Evolutionary conservation across 2,888 invertebrate species (phyloP), one percentile per base, ranked within the genome.

Genomic region (Calliopum simillimum): DNA sequence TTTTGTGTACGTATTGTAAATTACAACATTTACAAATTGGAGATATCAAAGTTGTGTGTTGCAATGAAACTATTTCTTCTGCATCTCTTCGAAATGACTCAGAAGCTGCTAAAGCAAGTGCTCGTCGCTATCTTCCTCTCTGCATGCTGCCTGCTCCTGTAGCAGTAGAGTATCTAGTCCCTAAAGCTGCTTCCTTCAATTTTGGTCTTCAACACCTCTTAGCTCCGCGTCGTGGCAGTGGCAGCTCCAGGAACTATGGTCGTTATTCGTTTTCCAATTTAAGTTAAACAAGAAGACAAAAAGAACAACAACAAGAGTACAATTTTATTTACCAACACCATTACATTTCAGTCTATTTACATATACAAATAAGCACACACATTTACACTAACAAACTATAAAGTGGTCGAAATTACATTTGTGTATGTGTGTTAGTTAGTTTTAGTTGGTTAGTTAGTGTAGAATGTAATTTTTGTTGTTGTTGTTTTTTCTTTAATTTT

Each of bases 371-470:
- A 61, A n/a, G 25, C 47, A 64, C 16, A 47, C 13, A 47, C 58
- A 63, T 33, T 55, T 6, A 25, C 47, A 19, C 67, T 41, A 44
- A 21, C 53, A 65, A 44, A 71, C 43, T 61, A 66, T 69, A 69
- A 71, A 73, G 62, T 66, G 70, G 68, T 58, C 65, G 69, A 73
- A 73, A 68, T 72, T 70, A 70, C 68, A 56, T 55, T 55, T 25
- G 11, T 68, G 65, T 63, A 46, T 55, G 62, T 69, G 61, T 74
- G 70, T 68, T 73, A 53, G 73, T 74, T 75, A 65, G 66, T 73
- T 72, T 70, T 69, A 70, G 68, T 73, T 72, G 74, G 73, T 74
- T 76, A 74, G 75, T 75, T 75, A 74, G 77, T 75, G 74, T 71
- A 71, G 71, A 72, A 71, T 67, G 62, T 58, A 69, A 63, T 23